Evolutionary conservation across 2,113 vertebrate genomes (phyloP).

Genomic region (Rhinolophus ferrumequinum): DNA sequence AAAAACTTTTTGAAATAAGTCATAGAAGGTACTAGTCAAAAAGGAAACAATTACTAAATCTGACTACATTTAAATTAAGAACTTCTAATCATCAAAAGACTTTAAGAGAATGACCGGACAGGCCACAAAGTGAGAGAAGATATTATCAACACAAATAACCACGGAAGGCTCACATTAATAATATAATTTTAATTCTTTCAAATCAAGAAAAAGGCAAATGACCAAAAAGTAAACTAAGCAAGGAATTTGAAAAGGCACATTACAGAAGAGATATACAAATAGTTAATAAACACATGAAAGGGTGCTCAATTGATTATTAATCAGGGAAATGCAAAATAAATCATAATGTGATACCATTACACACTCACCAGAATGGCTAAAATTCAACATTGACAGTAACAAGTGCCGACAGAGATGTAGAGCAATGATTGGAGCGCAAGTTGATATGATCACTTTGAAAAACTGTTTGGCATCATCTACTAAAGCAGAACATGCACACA

Average conservation of each 20-base stretch:
- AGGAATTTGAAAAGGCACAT: background rate
- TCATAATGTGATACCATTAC: background rate
- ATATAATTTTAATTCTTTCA: conserved; percentile 3
- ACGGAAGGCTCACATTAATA: background rate
- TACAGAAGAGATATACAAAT: background rate
- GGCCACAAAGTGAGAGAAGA: background rate
- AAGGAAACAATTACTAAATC: background rate
- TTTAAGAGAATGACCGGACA: background rate
- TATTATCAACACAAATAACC: background rate
- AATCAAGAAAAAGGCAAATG: background rate
- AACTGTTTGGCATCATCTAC: background rate
- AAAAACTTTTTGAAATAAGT: background rate
- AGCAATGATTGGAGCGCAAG: background rate
- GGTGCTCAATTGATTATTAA: background rate
- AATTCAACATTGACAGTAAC: background rate
- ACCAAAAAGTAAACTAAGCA: background rate
- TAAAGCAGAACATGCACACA: background rate
- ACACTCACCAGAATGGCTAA: background rate
- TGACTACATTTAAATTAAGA: conserved; percentile 14
- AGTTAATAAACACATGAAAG: background rate
- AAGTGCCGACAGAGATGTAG: background rate
- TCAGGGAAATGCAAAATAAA: background rate
- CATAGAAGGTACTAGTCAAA: background rate
- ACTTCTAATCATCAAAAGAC: background rate
- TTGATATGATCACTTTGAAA: background rate